phyloP scores from a whole-genome alignment of 2,113 vertebrate species.

The Nematolebias whitei region DNA sequence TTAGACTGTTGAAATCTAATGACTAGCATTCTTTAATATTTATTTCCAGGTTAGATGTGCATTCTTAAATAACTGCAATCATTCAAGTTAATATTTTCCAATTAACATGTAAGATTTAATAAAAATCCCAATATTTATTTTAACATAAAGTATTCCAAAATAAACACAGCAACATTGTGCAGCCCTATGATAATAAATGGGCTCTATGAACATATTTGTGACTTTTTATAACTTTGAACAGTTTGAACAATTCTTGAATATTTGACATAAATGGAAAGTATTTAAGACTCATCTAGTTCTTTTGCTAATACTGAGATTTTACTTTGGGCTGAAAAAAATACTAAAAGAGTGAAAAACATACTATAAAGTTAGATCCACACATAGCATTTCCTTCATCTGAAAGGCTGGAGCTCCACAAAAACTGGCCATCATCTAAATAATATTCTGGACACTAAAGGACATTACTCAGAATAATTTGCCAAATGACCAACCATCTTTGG shows the following conservation, averaged over 20 bases:
- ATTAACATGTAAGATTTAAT: too few species aligned
- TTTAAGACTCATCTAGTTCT: background rate
- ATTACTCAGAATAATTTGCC: conserved; percentile 31
- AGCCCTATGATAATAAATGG: too few species aligned
- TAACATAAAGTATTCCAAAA: too few species aligned
- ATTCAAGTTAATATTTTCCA: too few species aligned
- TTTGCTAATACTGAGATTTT: background rate
- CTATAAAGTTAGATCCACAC: too few species aligned
- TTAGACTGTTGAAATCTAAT: background rate
- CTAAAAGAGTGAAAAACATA: too few species aligned
- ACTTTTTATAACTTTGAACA: too few species aligned
- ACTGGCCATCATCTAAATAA: conserved; percentile 24
- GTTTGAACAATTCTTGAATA: too few species aligned
- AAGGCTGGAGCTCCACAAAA: conserved; percentile 22
- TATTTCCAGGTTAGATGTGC: background rate
- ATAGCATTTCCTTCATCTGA: background rate
- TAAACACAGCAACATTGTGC: too few species aligned
- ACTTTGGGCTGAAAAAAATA: background rate
- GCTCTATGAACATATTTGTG: too few species aligned
- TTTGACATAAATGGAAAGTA: background rate
- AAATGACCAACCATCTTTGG: conserved; percentile 43
- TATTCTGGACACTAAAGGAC: conserved; percentile 32
- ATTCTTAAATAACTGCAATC: background rate
- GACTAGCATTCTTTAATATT: background rate
- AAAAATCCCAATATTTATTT: too few species aligned